Base-by-base conservation (phyloP, 1,140 invertebrate species). In the Macrobrachium rosenbergii region DNA sequence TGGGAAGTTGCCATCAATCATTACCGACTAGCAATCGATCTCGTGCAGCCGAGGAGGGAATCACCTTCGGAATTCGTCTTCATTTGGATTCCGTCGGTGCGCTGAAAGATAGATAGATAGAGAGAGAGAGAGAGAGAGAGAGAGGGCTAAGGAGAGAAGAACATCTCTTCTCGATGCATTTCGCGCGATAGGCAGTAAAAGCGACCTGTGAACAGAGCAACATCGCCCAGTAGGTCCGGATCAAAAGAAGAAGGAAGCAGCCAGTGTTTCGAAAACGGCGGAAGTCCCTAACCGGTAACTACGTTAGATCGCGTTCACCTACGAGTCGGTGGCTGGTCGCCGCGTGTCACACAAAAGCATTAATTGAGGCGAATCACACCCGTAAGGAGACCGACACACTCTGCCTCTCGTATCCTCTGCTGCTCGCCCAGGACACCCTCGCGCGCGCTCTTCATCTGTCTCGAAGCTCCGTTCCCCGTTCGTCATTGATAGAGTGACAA, bases 271-370 rank as follows among this genome's bases (percentile, higher is more conserved):
- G 52, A 52, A 52, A 52, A 6, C 23, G 52, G 58, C 67, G 79
- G 85, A 87, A 87, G 85, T 82, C 78, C 58, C 69, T 82, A 87
- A 81, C 85, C 73, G 85, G 85, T 87, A 87, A 87, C 85, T 43
- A 72, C 69, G 23, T 23, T 52, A 10, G 52, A 52, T 52, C 78
- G 85, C 59, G 79, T 81, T 72, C 76, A 58, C 83, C 63, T 80
- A 86, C 78, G 76, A 81, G 63, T 64, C 72, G 72, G 75, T 75
- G 64, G 86, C 72, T 83, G 80, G 80, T 88, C 86, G 52, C 52
- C 80, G 86, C 86, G 78, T 88, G 86, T 88, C 86, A 88, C 80
- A 88, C 86, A 88, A 88, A 82, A 88, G 80, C 86, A 83, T 88
- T 88, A 88, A 88, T 88, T 88, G 86, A 88, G 86, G 63, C 72